These are phyloP conservation scores for Helicoverpa assulta DNA, from an alignment of 2,888 invertebrate genomes.

Conservation along the genomic window DNA sequence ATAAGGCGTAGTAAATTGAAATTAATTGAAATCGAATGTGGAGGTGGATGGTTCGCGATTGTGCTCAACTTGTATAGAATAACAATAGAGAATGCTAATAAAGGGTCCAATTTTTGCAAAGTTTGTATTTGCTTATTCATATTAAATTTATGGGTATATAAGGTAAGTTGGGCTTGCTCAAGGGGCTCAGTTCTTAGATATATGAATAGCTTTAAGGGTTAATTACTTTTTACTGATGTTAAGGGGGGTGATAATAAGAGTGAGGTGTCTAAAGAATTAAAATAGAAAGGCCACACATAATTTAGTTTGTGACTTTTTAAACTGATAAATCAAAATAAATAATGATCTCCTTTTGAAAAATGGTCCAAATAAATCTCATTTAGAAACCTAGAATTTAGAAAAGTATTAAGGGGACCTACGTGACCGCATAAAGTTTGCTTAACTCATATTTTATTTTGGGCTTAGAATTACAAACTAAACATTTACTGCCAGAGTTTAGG, in stretches of 20 bases:
- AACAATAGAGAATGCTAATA: conserved; percentile 31
- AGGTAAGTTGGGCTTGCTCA: neutral
- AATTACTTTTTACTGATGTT: neutral
- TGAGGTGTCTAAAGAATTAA: too few species aligned
- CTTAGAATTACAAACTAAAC: conserved; percentile 22
- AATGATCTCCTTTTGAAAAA: neutral
- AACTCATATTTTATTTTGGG: conserved; percentile 27
- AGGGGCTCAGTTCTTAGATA: neutral
- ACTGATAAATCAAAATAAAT: neutral
- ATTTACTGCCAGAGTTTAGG: conserved; percentile 20
- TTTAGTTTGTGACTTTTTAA: neutral
- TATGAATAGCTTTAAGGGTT: neutral
- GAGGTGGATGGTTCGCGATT: conserved; percentile 45
- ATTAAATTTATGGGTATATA: conserved; percentile 7
- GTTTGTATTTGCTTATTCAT: conserved; percentile 17
- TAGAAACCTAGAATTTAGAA: conserved; percentile 7
- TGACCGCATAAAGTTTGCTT: conserved; percentile 16
- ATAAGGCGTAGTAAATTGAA: conserved; percentile 63
- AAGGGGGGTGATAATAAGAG: too few species aligned
- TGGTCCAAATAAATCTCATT: conserved; percentile 1
- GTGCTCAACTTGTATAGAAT: conserved; percentile 41
- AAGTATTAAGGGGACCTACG: neutral
- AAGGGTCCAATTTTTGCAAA: conserved; percentile 21
- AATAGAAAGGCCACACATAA: too few species aligned
- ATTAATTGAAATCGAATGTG: conserved; percentile 64